phyloP scores from a whole-genome alignment of 2,113 vertebrate genomes.

The Lipotes vexillifer region DNA sequence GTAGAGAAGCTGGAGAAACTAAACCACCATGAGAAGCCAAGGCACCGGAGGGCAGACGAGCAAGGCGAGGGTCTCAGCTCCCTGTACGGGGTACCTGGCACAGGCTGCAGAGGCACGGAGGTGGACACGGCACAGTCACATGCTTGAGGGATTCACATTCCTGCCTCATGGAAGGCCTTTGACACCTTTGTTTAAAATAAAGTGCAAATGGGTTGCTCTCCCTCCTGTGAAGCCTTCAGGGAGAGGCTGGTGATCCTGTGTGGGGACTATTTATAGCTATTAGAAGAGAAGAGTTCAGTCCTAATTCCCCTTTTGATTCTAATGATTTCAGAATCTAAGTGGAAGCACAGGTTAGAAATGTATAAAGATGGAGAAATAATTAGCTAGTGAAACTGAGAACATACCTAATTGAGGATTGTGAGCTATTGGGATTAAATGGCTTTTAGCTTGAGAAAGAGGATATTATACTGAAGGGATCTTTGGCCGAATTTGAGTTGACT shows the following conservation, averaged over 20 bases:
- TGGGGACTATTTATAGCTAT: not conserved
- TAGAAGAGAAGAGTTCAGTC: not conserved
- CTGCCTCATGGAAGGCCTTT: not conserved
- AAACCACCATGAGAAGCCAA: not conserved
- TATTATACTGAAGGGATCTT: not conserved
- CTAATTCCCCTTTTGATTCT: slow-evolving; percentile 19
- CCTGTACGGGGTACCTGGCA: not conserved
- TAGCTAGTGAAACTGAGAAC: not conserved
- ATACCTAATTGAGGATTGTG: not conserved
- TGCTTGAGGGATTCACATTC: not conserved
- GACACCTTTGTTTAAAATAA: not conserved
- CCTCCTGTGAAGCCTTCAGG: not conserved
- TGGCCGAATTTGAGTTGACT: not conserved
- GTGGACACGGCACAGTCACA: not conserved
- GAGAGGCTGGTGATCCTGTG: not conserved
- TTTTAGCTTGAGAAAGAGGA: not conserved
- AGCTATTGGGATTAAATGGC: slow-evolving; percentile 1
- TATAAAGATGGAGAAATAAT: slow-evolving; percentile 4
- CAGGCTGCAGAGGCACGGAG: not conserved
- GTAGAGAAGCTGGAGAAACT: not conserved
- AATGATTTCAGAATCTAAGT: not conserved
- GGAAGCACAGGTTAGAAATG: not conserved
- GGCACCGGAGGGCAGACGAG: not conserved
- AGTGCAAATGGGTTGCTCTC: not conserved
- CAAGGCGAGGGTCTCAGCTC: not conserved